Evolutionary conservation across 1,140 invertebrate species (phyloP), one percentile per base, ranked within the genome.

Genomic region (Trichogramma pretiosum): DNA sequence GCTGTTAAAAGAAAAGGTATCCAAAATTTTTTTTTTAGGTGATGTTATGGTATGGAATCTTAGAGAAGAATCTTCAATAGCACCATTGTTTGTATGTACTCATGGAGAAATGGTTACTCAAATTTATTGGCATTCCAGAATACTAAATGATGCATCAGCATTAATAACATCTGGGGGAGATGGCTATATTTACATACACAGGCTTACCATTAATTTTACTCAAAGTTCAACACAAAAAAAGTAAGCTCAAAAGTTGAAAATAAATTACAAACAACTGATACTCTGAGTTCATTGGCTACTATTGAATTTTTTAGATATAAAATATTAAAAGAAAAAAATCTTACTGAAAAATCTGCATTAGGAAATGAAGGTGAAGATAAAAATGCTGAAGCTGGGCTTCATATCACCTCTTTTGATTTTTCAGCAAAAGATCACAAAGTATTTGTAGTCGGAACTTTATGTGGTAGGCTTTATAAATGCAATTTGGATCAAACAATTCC

Each of bases 1-100:
- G n/a, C n/a, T n/a, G 35, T 40, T 22, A 11, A 3, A 45, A 51
- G 23, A 42, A 38, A 39, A 39, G 19, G 18, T 16, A 13, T n/a
- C n/a, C n/a, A n/a, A n/a, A n/a, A n/a, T 41, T 42, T 44, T 30
- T 36, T 41, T 52, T 40, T 2, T 35, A 72, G 69, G 69, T 34
- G 71, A 73, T 50, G 61, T 73, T 38, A 42, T 70, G 7, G 53
- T 72, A 5, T 73, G 71, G 71, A 72, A 73, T 59, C 57, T 72
- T 8, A 63, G 63, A 43, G 61, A 65, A 28, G 64, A 72, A 19
- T 60, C 52, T 33, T 59, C 51, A 14, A 32, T 65, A 3, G 59
- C 59, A 5, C 61, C 67, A 10, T 49, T 59, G 7, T 52, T 57
- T 44, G 50, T 71, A 37, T 68, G 56, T 19, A 60, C 62, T 7